Conservation (phyloP, 2,113 vertebrate genomes). For the Regulus satrapa region DNA sequence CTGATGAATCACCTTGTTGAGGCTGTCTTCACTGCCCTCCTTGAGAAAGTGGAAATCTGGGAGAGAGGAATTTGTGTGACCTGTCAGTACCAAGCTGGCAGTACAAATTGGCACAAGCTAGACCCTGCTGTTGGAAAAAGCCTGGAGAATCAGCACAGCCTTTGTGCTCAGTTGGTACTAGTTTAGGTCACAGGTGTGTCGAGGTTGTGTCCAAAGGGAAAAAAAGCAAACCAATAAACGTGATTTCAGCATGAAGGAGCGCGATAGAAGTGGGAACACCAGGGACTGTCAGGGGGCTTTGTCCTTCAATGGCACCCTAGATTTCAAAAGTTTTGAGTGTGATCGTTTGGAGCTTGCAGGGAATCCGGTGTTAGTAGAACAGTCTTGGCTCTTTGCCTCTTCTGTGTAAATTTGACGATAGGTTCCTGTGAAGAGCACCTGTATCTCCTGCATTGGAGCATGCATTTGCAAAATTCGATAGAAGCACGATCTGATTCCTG, state of each 20-base stretch:
- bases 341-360: neutral
- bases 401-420: neutral
- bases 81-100: constrained; percentile 30
- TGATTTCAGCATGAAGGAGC: neutral
- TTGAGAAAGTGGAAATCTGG: constrained; percentile 28
- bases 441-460: neutral
- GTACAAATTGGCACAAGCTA: neutral
- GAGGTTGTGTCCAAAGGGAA: neutral
- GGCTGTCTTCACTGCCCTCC: neutral
- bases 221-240: neutral
- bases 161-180: neutral
- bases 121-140: constrained; percentile 28
- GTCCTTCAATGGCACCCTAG: neutral
- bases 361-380: neutral
- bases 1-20: constrained; percentile 32
- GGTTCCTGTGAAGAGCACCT: neutral
- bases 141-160: neutral
- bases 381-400: neutral
- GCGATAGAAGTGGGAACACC: neutral
- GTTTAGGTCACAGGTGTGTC: neutral
- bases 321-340: neutral
- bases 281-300: neutral
- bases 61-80: neutral
- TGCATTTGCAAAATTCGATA: neutral
- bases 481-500: neutral